Evolutionary conservation across 1,140 invertebrate species (phyloP).

Genomic region (Neodiprion fabricii): DNA sequence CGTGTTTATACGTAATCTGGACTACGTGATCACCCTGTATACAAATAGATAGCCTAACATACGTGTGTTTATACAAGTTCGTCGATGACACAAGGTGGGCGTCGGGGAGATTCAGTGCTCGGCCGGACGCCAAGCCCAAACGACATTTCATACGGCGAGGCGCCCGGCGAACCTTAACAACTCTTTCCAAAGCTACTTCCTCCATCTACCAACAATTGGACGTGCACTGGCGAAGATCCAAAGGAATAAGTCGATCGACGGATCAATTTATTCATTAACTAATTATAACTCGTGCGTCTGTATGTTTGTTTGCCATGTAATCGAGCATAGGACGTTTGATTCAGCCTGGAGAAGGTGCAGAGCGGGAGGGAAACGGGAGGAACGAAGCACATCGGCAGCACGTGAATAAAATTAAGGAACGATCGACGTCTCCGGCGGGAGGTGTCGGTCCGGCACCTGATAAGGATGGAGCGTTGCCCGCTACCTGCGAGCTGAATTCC

Average conservation of each 20-base stretch:
- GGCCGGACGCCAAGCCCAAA: slow-evolving; percentile 38
- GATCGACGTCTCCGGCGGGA: background rate
- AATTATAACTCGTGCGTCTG: too few species aligned
- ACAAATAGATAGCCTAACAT: background rate
- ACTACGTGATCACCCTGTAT: background rate
- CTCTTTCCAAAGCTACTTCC: background rate
- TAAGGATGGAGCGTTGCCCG: background rate
- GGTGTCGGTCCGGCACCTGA: background rate
- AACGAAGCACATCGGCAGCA: too few species aligned
- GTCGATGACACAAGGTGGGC: slow-evolving; percentile 41
- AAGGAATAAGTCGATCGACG: too few species aligned
- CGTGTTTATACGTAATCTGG: too few species aligned
- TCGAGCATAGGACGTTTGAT: too few species aligned
- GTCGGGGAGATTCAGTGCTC: slow-evolving; percentile 43
- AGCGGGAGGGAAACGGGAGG: too few species aligned
- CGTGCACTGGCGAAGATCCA: too few species aligned
- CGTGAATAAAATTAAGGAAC: too few species aligned
- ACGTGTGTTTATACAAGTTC: background rate
- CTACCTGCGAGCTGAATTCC: background rate
- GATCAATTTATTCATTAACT: too few species aligned
- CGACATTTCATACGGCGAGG: slow-evolving; percentile 38
- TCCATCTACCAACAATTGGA: background rate
- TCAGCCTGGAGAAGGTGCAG: too few species aligned
- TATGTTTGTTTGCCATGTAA: too few species aligned
- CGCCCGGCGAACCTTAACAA: slow-evolving; percentile 4